A percentile compares a stretch with the other conserved stretches of the same genome.
Conservation (phyloP, 2,113 vertebrate genomes). For the Lanius collurio region DNA sequence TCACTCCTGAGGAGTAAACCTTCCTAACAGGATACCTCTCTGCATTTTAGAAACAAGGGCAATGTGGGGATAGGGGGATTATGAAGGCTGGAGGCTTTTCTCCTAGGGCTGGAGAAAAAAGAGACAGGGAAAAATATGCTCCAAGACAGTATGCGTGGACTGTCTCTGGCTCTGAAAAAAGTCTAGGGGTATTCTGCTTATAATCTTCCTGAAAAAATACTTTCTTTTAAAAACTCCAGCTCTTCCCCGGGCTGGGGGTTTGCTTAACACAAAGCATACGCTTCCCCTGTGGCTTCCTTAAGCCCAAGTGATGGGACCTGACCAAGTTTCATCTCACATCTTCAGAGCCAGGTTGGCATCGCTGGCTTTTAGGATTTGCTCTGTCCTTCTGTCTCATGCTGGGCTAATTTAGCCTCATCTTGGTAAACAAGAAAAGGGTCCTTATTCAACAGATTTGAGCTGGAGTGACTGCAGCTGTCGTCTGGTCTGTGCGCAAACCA, state of each 20-base stretch:
- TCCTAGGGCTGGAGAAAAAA: neutral
- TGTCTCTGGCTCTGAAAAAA: neutral
- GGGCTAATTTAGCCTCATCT: slow-evolving; percentile 65
- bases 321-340: neutral
- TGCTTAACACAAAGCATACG: neutral
- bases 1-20: neutral
- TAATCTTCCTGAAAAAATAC: neutral
- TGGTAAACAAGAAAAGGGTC: slow-evolving; percentile 57
- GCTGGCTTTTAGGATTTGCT: neutral
- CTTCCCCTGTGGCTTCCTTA: neutral
- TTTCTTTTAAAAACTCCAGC: neutral
- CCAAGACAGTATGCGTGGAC: neutral
- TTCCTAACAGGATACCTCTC: neutral
- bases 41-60: neutral
- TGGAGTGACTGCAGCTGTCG: slow-evolving; percentile 60
- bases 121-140: neutral
- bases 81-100: neutral
- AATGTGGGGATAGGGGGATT: accelerated
- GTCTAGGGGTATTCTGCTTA: neutral
- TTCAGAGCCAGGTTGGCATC: neutral
- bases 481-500: slow-evolving; percentile 51
- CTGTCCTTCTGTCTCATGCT: slow-evolving; percentile 42
- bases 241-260: neutral
- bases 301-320: neutral
- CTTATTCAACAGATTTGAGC: slow-evolving; percentile 41